Conservation (phyloP, 2,113 vertebrate species). For the Ameiurus melas region DNA sequence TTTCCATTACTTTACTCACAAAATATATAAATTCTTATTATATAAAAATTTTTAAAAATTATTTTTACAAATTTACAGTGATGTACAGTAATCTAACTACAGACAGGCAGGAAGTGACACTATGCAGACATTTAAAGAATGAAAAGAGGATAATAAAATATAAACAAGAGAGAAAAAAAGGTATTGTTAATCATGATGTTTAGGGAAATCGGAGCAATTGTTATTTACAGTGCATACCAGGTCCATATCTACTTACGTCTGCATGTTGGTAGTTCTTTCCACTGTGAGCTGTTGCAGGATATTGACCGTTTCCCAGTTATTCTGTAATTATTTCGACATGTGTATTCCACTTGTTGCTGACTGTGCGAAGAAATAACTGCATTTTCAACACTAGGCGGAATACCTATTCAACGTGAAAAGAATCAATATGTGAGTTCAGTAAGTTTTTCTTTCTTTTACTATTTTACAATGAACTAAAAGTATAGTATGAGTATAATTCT, state of each 20-base stretch:
- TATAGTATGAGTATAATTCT: not conserved
- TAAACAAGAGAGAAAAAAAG: not conserved
- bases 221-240: not conserved
- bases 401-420: not conserved
- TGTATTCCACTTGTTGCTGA: slow-evolving; percentile 40
- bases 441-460: not conserved
- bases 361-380: not conserved
- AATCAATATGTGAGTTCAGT: no score
- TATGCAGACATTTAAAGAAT: not conserved
- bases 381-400: slow-evolving; percentile 51
- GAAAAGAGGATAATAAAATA: not conserved
- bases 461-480: not conserved
- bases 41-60: no score
- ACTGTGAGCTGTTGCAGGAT: slow-evolving; percentile 36
- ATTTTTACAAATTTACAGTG: not conserved
- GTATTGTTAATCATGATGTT: not conserved
- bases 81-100: not conserved
- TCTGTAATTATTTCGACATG: slow-evolving; percentile 9
- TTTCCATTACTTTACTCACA: no score
- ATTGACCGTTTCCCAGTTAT: fast-evolving
- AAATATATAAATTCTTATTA: no score
- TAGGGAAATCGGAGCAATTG: not conserved
- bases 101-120: not conserved
- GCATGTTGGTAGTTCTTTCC: slow-evolving; percentile 46
- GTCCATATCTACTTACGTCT: slow-evolving; percentile 41